Conservation (phyloP, 2,888 invertebrate species). For the Vesta saturnalis region DNA sequence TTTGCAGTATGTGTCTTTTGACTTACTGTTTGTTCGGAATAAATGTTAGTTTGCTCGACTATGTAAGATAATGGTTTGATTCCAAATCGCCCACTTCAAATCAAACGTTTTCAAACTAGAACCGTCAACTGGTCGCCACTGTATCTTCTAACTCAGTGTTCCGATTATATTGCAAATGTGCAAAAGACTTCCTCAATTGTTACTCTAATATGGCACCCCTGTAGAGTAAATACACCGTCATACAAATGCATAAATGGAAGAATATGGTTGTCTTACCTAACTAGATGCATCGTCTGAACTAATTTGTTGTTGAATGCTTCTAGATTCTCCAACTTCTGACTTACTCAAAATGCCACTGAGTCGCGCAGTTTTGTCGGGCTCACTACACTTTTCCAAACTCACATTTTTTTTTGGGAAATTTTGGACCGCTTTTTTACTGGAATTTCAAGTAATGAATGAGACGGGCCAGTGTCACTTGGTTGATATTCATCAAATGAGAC, state of each 20-base stretch:
- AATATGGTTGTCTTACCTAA: no score
- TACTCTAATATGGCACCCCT: not conserved
- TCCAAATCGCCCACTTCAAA: not conserved
- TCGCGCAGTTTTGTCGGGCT: no score
- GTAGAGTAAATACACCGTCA: not conserved
- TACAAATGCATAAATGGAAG: not conserved
- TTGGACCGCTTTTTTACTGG: no score
- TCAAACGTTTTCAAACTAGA: not conserved
- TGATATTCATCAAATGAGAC: no score
- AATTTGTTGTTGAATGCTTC: no score
- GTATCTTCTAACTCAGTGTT: not conserved
- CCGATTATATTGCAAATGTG: not conserved
- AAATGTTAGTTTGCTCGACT: not conserved
- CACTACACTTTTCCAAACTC: no score
- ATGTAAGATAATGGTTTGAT: not conserved
- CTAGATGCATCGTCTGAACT: no score
- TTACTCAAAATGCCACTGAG: no score
- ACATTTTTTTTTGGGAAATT: no score
- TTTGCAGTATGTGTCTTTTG: not conserved
- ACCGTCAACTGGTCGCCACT: not conserved
- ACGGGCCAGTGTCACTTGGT: no score
- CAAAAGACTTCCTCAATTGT: not conserved
- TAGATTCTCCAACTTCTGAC: no score
- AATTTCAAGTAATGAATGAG: no score
- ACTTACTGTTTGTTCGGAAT: not conserved